Conservation (phyloP, 2,888 invertebrate species). For the Aethes cnicana region DNA sequence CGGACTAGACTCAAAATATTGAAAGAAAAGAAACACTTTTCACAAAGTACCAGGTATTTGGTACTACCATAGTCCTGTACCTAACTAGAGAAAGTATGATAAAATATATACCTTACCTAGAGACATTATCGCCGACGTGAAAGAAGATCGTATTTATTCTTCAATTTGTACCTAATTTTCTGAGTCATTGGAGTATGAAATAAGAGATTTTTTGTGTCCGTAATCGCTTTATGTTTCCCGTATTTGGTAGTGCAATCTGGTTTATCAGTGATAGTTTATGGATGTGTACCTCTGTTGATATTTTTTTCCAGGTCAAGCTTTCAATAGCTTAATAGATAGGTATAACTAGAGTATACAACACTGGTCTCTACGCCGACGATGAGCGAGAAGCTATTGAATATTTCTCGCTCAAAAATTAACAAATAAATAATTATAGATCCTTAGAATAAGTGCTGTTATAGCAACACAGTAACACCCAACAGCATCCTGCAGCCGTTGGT, state of each 20-base stretch:
- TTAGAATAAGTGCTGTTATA: too few relatives aligned
- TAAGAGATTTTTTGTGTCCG: constrained; percentile 38
- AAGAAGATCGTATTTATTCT: constrained; percentile 29
- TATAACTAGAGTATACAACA: too few relatives aligned
- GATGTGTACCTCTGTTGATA: too few relatives aligned
- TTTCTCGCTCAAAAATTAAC: too few relatives aligned
- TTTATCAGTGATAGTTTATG: not conserved
- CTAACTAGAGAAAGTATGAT: not conserved
- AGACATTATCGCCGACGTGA: constrained; percentile 9
- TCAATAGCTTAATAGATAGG: too few relatives aligned
- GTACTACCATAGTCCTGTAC: not conserved
- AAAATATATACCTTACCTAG: not conserved
- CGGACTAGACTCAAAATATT: not conserved
- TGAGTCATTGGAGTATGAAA: constrained; percentile 55
- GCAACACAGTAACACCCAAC: too few relatives aligned
- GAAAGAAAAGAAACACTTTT: not conserved
- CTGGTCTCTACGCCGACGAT: too few relatives aligned
- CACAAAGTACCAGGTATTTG: not conserved
- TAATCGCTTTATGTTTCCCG: constrained; percentile 24
- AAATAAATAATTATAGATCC: too few relatives aligned
- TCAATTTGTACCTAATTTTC: constrained; percentile 48
- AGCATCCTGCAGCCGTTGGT: too few relatives aligned
- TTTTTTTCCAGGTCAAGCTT: too few relatives aligned
- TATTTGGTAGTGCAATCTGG: constrained; percentile 11
- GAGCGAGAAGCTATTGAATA: too few relatives aligned